phyloP scores from a whole-genome alignment of 2,888 invertebrate genomes.

The Entomobrya proxima region DNA sequence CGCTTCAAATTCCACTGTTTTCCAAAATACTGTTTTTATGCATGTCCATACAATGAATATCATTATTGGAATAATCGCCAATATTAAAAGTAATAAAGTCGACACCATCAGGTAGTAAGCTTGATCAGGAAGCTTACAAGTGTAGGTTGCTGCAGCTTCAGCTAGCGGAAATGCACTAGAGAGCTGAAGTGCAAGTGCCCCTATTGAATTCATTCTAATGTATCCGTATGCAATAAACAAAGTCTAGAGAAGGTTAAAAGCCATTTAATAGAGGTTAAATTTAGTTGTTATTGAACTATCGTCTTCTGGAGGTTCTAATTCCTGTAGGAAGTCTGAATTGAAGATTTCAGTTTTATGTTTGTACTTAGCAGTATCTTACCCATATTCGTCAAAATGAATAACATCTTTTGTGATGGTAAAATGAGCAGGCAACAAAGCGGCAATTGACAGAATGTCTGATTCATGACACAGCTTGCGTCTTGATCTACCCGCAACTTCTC shows the following conservation, averaged over 20 bases:
- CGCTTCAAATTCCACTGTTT: background rate
- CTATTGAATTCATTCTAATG: background rate
- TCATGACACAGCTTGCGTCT: background rate
- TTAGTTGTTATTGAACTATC: background rate
- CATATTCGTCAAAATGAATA: background rate
- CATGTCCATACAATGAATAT: background rate
- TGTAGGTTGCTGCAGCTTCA: background rate
- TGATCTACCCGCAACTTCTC: too few species aligned
- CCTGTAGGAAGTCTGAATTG: background rate
- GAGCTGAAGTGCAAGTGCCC: background rate
- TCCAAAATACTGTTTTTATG: background rate
- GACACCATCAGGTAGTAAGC: background rate
- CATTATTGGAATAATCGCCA: background rate
- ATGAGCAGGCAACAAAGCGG: background rate
- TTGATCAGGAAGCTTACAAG: background rate
- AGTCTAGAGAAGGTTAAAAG: background rate
- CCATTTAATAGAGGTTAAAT: background rate
- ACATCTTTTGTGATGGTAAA: background rate
- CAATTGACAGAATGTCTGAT: background rate
- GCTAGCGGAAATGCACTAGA: background rate
- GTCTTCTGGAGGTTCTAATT: background rate
- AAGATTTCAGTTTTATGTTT: background rate
- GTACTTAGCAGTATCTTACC: background rate
- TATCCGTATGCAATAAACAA: background rate
- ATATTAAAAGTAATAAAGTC: background rate